Percentiles rank a stretch among this genome's conserved stretches.
These are phyloP conservation scores for Nylanderia fulva DNA, from an alignment of 1,140 invertebrate species.

Conservation along the genomic window DNA sequence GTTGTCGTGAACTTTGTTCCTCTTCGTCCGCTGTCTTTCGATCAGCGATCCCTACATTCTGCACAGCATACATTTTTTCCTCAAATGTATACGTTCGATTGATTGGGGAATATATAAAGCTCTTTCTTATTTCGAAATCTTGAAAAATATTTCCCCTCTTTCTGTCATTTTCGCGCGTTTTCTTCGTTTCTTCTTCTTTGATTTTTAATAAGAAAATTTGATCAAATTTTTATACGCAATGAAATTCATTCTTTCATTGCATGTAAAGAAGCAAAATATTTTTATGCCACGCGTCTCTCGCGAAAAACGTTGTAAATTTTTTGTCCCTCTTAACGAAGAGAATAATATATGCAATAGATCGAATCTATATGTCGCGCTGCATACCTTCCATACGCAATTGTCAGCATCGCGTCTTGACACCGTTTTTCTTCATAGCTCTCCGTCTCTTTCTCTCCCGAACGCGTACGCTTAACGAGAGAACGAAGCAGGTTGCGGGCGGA, in stretches of 20 bases:
- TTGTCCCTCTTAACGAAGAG: slow-evolving; percentile 1
- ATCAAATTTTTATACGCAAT: not conserved
- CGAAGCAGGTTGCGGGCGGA: slow-evolving; percentile 61
- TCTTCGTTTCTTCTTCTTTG: not conserved
- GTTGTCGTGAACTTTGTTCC: slow-evolving; percentile 71
- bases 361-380: slow-evolving; percentile 51
- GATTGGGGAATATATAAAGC: not conserved
- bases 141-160: not conserved
- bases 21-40: not conserved
- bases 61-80: slow-evolving; percentile 9
- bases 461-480: slow-evolving; percentile 53
- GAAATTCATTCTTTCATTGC: not conserved
- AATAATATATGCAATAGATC: slow-evolving; percentile 23
- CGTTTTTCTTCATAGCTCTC: slow-evolving; percentile 36
- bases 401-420: slow-evolving; percentile 63
- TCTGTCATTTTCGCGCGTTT: not conserved
- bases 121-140: not conserved
- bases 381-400: slow-evolving; percentile 60
- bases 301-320: slow-evolving; percentile 7
- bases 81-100: not conserved
- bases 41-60: not conserved
- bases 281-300: not conserved
- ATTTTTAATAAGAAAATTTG: too few relatives aligned
- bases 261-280: not conserved
- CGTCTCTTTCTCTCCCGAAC: slow-evolving; percentile 26